Evolutionary conservation across 92 coral and sea anemone genomes (phyloP), one percentile per base, ranked within the genome.

Genomic region (Porites evermanni): DNA sequence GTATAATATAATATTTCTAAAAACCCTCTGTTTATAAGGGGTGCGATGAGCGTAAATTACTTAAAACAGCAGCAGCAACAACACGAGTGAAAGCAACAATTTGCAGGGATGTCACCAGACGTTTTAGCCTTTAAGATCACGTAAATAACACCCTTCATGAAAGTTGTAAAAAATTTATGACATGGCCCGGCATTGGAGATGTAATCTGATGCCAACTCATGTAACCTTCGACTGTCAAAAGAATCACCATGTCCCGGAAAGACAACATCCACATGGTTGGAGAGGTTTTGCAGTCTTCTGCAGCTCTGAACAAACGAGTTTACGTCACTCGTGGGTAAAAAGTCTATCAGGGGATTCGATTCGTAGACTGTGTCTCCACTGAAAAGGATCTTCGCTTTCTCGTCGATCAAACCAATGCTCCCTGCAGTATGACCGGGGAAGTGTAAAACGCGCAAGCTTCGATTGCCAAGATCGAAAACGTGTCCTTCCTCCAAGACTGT

Each of bases 391-490:
- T 81, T 70, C 29, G 95, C 84, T 8, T 70, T 78, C 60, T 92
- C 95, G 16, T 94, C 98, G n/a, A 93, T 77, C 16, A 94, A 86
- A 19, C 96, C 94, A 24, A 94, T 79, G 29, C 98, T 94, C 11
- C 98, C 98, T 52, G 88, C 89, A 1, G 98, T 84, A 54, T 94
- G 98, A 2, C 98, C 98, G 1, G 98, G 98, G 21, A 94, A 75
- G 76, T 94, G 98, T 1, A 94, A 77, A 4, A 94, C 95, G 12
- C 89, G 88, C 53, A 94, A 59, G 52, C 86, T 81, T 63, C 92
- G 75, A 84, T 94, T 86, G 20, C 98, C 98, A 61, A 94, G 89
- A 77, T 94, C 95, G 65, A 94, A 84, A 18, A 92, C 72, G 51
- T 94, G 89, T 6, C 94, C 98, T 21, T 94, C 95, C 44, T 88